These are phyloP conservation scores for Columba janthina DNA, from an alignment of 2,113 vertebrate species.

Conservation along the genomic window DNA sequence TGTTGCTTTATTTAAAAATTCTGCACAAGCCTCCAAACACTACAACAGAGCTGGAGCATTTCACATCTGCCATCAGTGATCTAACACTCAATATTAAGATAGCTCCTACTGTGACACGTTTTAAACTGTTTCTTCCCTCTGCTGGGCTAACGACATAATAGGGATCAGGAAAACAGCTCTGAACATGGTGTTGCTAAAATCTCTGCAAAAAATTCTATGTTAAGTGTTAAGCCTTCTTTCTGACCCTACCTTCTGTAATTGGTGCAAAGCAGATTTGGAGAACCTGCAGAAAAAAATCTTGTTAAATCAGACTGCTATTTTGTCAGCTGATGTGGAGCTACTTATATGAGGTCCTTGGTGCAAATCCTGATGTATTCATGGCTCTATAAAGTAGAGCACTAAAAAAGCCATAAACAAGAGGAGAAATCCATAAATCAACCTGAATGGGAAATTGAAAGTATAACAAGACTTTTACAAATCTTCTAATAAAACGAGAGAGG, in stretches of 20 bases:
- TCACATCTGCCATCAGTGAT: constrained; percentile 54
- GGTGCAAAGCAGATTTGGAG: constrained; percentile 37
- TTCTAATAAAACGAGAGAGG: not conserved
- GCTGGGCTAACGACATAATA: constrained; percentile 71
- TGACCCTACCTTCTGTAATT: constrained; percentile 42
- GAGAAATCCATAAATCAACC: constrained; percentile 9
- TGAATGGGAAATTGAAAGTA: constrained; percentile 41
- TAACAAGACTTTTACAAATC: constrained; percentile 33
- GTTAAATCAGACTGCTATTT: constrained; percentile 40
- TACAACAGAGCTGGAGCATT: constrained; percentile 59
- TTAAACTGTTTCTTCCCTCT: constrained; percentile 68
- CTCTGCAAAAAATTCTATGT: constrained; percentile 37
- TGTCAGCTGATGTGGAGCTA: constrained; percentile 17
- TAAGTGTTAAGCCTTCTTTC: constrained; percentile 49
- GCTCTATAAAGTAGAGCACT: not conserved
- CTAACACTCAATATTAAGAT: constrained; percentile 66
- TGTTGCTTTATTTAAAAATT: constrained; percentile 35
- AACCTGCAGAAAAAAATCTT: constrained; percentile 42
- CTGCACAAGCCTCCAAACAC: not conserved
- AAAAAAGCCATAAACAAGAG: constrained; percentile 16
- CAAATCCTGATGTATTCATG: constrained; percentile 29
- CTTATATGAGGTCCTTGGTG: not conserved
- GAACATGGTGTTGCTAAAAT: constrained; percentile 47
- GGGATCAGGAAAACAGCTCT: constrained; percentile 63
- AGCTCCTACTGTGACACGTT: constrained; percentile 63